Percentiles rank a stretch among this genome's conserved stretches.
Conservation (phyloP, 2,113 vertebrate genomes). For the Condylura cristata region DNA sequence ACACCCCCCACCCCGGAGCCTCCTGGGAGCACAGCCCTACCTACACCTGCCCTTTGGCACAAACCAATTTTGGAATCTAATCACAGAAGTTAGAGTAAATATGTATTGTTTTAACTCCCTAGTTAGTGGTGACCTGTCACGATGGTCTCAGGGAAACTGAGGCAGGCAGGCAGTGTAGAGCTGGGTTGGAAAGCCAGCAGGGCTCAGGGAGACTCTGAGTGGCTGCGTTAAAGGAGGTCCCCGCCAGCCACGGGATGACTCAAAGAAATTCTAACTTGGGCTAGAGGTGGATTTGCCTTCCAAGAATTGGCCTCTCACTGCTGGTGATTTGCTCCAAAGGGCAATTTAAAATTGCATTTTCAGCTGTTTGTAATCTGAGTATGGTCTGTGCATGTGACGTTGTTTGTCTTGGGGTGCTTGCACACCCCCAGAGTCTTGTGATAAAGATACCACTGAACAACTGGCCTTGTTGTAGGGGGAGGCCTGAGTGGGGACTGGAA, state of each 20-base stretch:
- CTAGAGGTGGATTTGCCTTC: neutral
- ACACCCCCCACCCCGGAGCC: neutral
- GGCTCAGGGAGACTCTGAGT: too few relatives aligned
- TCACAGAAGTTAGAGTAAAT: too few relatives aligned
- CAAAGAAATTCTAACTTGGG: neutral
- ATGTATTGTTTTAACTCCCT: neutral
- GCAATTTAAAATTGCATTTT: neutral
- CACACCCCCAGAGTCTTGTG: fast-evolving
- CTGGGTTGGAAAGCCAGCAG: neutral
- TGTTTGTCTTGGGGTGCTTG: neutral
- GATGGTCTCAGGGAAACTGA: too few relatives aligned
- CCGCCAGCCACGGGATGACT: too few relatives aligned
- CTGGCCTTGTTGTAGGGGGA: neutral
- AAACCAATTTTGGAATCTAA: neutral
- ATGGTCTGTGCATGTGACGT: fast-evolving
- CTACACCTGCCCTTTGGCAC: neutral
- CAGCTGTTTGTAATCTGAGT: neutral
- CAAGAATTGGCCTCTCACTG: neutral
- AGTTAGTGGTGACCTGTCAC: neutral
- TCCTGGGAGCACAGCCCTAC: fast-evolving
- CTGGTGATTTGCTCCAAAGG: neutral
- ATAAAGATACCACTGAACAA: too few relatives aligned
- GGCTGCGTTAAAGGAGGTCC: too few relatives aligned
- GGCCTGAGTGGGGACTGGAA: neutral
- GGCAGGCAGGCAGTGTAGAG: fast-evolving